Percentiles rank a stretch among this genome's conserved stretches.
Conservation (phyloP, 1,140 invertebrate species). For the Marisa cornuarietis region DNA sequence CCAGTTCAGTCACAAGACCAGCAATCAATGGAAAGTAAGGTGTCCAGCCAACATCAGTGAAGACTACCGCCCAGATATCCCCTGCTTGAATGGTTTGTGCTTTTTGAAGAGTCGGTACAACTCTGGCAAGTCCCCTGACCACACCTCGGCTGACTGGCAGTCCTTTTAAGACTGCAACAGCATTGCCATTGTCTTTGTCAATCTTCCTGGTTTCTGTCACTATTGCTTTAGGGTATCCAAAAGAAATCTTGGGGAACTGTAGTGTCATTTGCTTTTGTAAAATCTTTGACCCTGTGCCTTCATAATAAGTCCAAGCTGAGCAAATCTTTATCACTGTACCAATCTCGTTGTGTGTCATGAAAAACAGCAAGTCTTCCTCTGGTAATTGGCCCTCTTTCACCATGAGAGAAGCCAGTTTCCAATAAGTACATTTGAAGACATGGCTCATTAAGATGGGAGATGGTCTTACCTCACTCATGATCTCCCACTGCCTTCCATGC, state of each 20-base stretch:
- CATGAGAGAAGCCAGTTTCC: slow-evolving; percentile 71
- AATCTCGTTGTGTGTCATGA: slow-evolving; percentile 77
- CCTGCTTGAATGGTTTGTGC: slow-evolving; percentile 68
- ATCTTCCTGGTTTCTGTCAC: no score
- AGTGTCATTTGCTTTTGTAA: slow-evolving; percentile 70
- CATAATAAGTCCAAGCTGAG: slow-evolving; percentile 71
- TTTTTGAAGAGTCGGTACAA: slow-evolving; percentile 69
- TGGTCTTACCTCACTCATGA: slow-evolving; percentile 75
- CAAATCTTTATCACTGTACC: slow-evolving; percentile 69
- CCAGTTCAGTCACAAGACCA: slow-evolving; percentile 85
- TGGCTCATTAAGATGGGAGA: slow-evolving; percentile 73
- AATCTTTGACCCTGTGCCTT: slow-evolving; percentile 76
- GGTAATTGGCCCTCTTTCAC: slow-evolving; percentile 74
- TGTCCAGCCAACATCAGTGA: slow-evolving; percentile 87
- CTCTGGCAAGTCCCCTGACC: slow-evolving; percentile 75
- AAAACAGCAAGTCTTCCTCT: slow-evolving; percentile 75
- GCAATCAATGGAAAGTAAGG: slow-evolving; percentile 84
- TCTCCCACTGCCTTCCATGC: slow-evolving; percentile 72
- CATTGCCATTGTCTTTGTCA: slow-evolving; percentile 24
- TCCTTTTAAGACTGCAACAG: slow-evolving; percentile 61
- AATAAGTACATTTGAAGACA: slow-evolving; percentile 72
- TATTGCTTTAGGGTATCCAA: slow-evolving; percentile 68
- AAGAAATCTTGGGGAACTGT: slow-evolving; percentile 74
- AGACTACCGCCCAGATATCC: slow-evolving; percentile 81
- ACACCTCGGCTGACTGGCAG: slow-evolving; percentile 78